These are phyloP conservation scores for Hylaeus volcanicus DNA, from an alignment of 1,140 invertebrate genomes.

Conservation along the genomic window DNA sequence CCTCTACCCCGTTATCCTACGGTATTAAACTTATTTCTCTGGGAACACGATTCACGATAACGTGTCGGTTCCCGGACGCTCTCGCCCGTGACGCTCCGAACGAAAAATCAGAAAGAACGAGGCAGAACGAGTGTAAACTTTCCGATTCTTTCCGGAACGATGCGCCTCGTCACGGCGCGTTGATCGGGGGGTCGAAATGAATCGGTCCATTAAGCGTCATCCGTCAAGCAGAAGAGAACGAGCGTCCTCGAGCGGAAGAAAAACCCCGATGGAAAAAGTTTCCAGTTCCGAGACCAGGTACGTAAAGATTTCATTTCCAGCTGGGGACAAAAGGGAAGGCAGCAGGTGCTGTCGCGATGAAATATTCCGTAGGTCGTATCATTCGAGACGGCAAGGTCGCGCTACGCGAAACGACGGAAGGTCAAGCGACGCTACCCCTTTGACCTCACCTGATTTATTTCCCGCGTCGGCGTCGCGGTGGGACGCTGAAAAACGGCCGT, in stretches of 20 bases:
- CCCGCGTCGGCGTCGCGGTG: neutral
- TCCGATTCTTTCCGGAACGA: constrained; percentile 16
- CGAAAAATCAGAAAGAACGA: neutral
- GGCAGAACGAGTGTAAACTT: constrained; percentile 34
- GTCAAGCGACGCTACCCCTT: constrained; percentile 46
- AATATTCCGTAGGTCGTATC: constrained; percentile 58
- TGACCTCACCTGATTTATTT: constrained; percentile 50
- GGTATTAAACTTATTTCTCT: too few species aligned
- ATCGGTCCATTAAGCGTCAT: constrained; percentile 55
- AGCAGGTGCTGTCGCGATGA: constrained; percentile 35
- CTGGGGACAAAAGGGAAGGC: neutral
- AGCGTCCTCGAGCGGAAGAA: neutral
- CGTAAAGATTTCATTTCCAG: neutral
- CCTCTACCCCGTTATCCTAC: too few species aligned
- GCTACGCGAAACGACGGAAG: constrained; percentile 21
- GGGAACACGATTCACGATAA: too few species aligned
- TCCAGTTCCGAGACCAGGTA: neutral
- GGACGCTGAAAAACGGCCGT: constrained; percentile 33
- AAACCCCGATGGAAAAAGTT: neutral
- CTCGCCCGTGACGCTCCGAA: too few species aligned
- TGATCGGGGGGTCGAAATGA: constrained; percentile 51
- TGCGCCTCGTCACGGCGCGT: constrained; percentile 28
- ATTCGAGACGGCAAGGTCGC: constrained; percentile 50
- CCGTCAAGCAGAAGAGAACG: constrained; percentile 38
- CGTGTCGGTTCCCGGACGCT: neutral